Conservation (phyloP, 2,113 vertebrate species). For the Nesoenas mayeri region DNA sequence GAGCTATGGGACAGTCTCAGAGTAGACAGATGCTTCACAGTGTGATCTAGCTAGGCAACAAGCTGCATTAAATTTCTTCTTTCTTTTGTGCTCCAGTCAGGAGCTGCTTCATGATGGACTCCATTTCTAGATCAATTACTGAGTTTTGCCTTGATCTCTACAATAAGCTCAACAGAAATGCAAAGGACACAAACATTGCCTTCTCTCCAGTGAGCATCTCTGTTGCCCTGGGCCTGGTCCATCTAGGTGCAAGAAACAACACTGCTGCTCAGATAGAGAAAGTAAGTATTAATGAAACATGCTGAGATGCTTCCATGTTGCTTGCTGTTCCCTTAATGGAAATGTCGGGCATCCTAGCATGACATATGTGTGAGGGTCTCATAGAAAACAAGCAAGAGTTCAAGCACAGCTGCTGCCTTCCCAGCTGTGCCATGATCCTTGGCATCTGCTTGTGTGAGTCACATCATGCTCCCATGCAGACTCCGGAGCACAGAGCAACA, state of each 20-base stretch:
- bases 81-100: not conserved
- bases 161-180: conserved; percentile 55
- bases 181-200: conserved; percentile 53
- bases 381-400: not conserved
- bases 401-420: not conserved
- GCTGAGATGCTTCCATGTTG: not conserved
- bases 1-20: not conserved
- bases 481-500: not conserved
- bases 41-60: not conserved
- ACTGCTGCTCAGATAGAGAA: conserved; percentile 72
- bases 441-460: not conserved
- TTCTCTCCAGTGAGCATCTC: conserved; percentile 75
- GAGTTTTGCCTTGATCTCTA: conserved; percentile 79
- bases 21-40: not conserved
- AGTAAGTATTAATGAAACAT: conserved; percentile 12
- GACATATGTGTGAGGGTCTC: fast-evolving
- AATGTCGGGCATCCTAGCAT: fast-evolving
- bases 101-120: conserved; percentile 32
- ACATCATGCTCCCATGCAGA: fast-evolving
- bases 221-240: conserved; percentile 67
- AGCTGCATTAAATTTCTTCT: not conserved
- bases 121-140: conserved; percentile 57
- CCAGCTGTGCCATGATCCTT: fast-evolving
- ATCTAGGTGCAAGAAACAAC: conserved; percentile 61
- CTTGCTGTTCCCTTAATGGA: not conserved